These are phyloP conservation scores for Arctia plantaginis DNA, from an alignment of 2,888 invertebrate genomes.

Conservation along the genomic window DNA sequence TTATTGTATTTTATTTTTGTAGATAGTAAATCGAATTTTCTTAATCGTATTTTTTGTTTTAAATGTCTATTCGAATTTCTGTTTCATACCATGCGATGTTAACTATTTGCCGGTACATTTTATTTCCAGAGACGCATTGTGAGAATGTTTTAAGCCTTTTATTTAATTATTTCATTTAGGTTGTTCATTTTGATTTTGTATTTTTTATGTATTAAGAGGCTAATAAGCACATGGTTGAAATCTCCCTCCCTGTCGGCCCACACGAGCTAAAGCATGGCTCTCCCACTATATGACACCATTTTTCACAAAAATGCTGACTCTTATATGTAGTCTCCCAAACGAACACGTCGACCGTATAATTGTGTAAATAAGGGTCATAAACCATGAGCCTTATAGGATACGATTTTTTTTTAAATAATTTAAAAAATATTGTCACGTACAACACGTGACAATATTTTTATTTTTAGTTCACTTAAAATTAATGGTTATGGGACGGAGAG, in stretches of 20 bases:
- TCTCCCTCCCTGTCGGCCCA: too few relatives aligned
- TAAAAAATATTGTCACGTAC: slow-evolving; percentile 10
- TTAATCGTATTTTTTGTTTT: slow-evolving; percentile 1
- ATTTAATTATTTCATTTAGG: slow-evolving; percentile 17
- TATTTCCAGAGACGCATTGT: slow-evolving; percentile 17
- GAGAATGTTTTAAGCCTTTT: slow-evolving; percentile 13
- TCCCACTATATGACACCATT: background rate
- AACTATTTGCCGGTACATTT: slow-evolving; percentile 23
- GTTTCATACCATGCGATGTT: slow-evolving; percentile 11
- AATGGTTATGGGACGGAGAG: background rate
- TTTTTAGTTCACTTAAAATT: slow-evolving; percentile 8
- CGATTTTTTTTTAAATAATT: background rate
- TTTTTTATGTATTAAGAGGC: too few relatives aligned
- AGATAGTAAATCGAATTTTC: too few relatives aligned
- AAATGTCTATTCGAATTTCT: slow-evolving; percentile 15
- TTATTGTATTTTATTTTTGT: too few relatives aligned
- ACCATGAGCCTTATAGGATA: background rate
- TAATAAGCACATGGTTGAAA: too few relatives aligned
- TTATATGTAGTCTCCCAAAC: background rate
- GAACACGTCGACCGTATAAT: background rate
- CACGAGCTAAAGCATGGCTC: too few relatives aligned
- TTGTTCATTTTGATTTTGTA: too few relatives aligned
- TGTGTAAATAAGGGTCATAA: slow-evolving; percentile 1
- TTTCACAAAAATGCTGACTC: background rate
- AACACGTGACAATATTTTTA: too few relatives aligned